Conservation (phyloP, 2,113 vertebrate species). For the Syngnathus floridae region DNA sequence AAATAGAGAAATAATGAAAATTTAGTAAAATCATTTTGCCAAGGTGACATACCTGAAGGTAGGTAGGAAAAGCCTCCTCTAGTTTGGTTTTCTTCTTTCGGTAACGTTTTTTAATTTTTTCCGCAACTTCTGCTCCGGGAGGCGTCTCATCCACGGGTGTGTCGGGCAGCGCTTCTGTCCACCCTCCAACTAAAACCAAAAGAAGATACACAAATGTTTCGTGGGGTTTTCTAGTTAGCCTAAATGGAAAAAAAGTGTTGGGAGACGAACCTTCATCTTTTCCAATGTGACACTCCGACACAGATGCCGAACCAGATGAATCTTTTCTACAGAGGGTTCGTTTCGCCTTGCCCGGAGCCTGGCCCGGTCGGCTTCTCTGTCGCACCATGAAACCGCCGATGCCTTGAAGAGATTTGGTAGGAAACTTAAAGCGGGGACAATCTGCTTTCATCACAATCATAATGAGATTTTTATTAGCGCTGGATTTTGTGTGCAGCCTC, state of each 20-base stretch:
- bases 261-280: conserved; percentile 81
- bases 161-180: conserved; percentile 82
- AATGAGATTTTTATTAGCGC: not conserved
- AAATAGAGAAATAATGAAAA: not conserved
- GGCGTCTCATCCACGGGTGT: conserved; percentile 79
- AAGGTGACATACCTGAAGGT: conserved; percentile 80
- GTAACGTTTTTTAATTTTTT: conserved; percentile 96
- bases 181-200: conserved; percentile 59
- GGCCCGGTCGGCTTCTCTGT: conserved; percentile 88
- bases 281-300: conserved; percentile 78
- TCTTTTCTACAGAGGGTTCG: conserved; percentile 85
- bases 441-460: not conserved
- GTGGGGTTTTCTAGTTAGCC: too few species aligned
- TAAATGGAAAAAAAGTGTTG: not conserved
- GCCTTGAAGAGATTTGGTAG: conserved; percentile 60
- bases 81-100: conserved; percentile 96
- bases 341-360: conserved; percentile 87
- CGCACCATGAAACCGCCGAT: conserved; percentile 99
- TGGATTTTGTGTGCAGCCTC: not conserved
- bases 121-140: conserved; percentile 78
- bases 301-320: conserved; percentile 85
- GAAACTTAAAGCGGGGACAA: not conserved
- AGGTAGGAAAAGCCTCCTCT: conserved; percentile 91
- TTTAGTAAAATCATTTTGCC: too few species aligned
- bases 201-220: not conserved